Conservation (phyloP, 2,888 invertebrate genomes). For the Sepioteuthis lessoniana region DNA sequence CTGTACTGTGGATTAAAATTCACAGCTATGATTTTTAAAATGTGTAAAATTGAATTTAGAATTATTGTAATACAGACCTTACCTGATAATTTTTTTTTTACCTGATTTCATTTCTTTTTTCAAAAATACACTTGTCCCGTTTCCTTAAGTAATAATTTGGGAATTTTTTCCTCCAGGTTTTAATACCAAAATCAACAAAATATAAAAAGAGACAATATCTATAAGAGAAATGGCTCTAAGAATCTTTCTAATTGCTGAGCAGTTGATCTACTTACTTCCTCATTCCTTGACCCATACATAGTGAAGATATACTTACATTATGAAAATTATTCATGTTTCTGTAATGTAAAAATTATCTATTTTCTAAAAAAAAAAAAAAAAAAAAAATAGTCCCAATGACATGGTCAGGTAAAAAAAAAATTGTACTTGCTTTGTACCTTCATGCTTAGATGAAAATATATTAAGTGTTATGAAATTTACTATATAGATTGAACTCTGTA, state of each 20-base stretch:
- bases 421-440: not conserved
- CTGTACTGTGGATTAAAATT: not conserved
- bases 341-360: too few species aligned
- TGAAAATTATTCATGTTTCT: too few species aligned
- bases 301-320: too few species aligned
- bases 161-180: not conserved
- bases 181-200: not conserved
- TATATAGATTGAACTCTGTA: not conserved
- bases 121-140: too few species aligned
- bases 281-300: too few species aligned
- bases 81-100: not conserved
- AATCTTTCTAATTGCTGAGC: not conserved
- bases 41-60: too few species aligned
- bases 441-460: not conserved
- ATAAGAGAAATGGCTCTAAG: not conserved
- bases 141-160: not conserved
- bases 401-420: not conserved
- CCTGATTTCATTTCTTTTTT: too few species aligned
- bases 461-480: not conserved
- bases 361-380: too few species aligned
- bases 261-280: too few species aligned
- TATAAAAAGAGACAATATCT: not conserved
- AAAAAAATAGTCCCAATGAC: not conserved
- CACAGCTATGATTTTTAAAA: not conserved
- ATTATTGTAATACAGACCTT: not conserved